Evolutionary conservation across 23 tunicate species (phyloP), one percentile per base, ranked within the genome.

Genomic region (Halocynthia aurantium): DNA sequence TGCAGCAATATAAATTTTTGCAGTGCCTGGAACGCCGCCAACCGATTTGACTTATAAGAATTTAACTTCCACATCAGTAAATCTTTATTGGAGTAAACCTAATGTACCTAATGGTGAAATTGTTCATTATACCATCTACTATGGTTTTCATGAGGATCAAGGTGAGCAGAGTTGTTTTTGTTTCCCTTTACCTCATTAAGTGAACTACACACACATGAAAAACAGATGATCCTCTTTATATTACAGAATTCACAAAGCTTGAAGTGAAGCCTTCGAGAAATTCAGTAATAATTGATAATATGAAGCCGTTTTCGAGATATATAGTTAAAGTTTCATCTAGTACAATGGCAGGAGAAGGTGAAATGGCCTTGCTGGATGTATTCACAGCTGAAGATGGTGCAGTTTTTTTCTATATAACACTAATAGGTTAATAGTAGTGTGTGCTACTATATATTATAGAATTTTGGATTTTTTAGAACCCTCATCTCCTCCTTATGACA

Each of bases 341-440:
- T 6, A 85, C 90, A 64, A 51, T 10, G 5, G 84, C 67, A 7
- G 90, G 90, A 22, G 84, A 80, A 54, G 90, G 90, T 9, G 84
- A 84, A 31, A 58, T 12, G 55, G 72, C 72, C 7, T 12, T 12
- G 11, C 53, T 85, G 11, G 13, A 13, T 7, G 84, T 85, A 51
- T 54, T 6, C 76, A 85, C 90, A 6, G 84, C 80, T 65, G 90
- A 85, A 80, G 84, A 85, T 52, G 84, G 90, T 85, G 64, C 31
- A 56, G 55, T 67, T 19, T 67, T 67, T 58, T 58, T n/a, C 17
- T 58, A 15, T 58, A 15, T 58, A 15, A 15, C 64, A 15, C 17
- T 58, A 15, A 15, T 60, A n/a, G 18, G 64, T 4, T 15, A 57
- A 12, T 57, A 60, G 64, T 60, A 4, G 2, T 1, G 64, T 15